Evolutionary conservation across 2,113 vertebrate species (phyloP), one percentile per base, ranked within the genome.

Genomic region (Podarcis cretensis): DNA sequence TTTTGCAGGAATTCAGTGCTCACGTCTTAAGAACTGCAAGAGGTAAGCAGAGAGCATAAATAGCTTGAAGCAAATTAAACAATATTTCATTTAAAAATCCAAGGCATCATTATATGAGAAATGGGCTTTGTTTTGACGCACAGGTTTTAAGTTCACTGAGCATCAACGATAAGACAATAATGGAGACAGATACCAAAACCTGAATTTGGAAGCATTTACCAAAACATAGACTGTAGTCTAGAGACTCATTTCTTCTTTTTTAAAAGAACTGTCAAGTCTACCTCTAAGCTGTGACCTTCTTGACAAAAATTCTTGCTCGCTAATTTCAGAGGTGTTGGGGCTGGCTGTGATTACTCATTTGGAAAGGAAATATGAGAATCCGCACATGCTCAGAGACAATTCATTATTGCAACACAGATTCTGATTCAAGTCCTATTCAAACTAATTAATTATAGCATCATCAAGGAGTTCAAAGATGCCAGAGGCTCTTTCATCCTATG

Each of bases 51-150:
- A 88, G 80, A 86, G 7, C 16, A 21, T 77, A 81, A 77, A 80
- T 32, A 89, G 63, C 63, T 16, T 4, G 32, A 30, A 77, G 71
- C 9, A 71, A 77, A 90, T n/a, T 69, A 80, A 75, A 74, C 0
- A 21, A 25, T 2, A 23, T 23, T 81, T 89, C 81, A 73, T 77
- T 20, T 68, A 18, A 59, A 73, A 89, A 89, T 20, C 87, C 76
- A 88, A 84, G 68, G 5, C 12, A 18, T 32, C 89, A 32, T 18
- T 86, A 85, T 16, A 73, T 90, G 93, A 81, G 48, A 66, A 32
- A 79, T 87, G 87, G 63, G 71, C 78, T 90, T 83, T 27, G 54
- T 74, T 30, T 59, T 57, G 30, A 23, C 83, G 87, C 37, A 92
- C 80, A 79, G 85, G 88, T 76, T 48, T 57, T 66, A 43, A 81